These are phyloP conservation scores for Cryptus viduatorius DNA, from an alignment of 2,888 invertebrate species.

Conservation along the genomic window DNA sequence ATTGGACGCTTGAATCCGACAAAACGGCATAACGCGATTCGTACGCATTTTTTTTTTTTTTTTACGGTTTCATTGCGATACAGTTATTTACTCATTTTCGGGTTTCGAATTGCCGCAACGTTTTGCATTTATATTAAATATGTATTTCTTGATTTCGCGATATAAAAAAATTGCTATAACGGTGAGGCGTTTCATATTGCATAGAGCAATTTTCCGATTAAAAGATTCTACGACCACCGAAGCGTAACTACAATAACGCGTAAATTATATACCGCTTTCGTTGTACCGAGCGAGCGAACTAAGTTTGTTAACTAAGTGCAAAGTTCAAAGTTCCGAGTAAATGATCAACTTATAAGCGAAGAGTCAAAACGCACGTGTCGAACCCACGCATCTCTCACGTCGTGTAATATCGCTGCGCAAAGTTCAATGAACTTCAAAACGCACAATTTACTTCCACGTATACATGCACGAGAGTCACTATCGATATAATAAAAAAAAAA, in stretches of 20 bases:
- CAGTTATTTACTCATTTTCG: not conserved
- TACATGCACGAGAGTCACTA: conserved; percentile 9
- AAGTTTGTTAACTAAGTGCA: conserved; percentile 43
- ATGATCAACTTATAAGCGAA: conserved; percentile 48
- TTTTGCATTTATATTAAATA: not conserved
- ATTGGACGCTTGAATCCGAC: not conserved
- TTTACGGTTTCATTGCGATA: not conserved
- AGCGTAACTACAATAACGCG: conserved; percentile 4
- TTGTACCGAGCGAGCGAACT: not conserved
- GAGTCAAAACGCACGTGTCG: conserved; percentile 49
- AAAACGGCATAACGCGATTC: not conserved
- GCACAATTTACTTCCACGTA: conserved; percentile 39
- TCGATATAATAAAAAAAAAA: not conserved
- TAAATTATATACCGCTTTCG: conserved; percentile 15
- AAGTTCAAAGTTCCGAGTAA: conserved; percentile 56
- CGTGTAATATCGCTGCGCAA: conserved; percentile 31
- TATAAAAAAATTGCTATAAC: not conserved
- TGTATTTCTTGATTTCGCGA: not conserved
- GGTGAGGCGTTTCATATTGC: not conserved
- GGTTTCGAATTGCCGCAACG: not conserved
- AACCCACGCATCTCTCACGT: conserved; percentile 26
- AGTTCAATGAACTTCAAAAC: conserved; percentile 63
- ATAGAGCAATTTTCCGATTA: not conserved
- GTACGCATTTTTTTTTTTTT: not conserved
- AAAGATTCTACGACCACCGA: not conserved